Conservation (phyloP, 2,797 vertebrate genomes). For the Parauchenoglanis ngamensis region DNA sequence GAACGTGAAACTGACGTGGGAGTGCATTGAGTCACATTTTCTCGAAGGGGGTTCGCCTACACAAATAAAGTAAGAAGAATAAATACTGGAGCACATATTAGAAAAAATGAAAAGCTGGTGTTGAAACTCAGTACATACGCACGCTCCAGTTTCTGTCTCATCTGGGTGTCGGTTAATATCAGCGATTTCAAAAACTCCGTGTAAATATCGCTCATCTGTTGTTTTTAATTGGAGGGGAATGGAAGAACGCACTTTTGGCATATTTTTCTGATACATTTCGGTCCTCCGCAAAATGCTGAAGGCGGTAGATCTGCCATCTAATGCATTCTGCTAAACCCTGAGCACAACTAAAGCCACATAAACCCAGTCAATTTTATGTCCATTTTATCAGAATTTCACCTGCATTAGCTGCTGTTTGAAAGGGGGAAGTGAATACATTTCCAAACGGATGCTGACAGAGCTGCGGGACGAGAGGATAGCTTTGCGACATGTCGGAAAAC, state of each 20-base stretch:
- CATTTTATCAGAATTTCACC: neutral
- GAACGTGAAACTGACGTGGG: slow-evolving; percentile 28
- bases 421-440: neutral
- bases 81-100: neutral
- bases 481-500: neutral
- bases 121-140: neutral
- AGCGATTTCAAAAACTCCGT: neutral
- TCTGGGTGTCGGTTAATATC: neutral
- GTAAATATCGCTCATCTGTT: neutral
- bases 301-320: no score
- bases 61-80: neutral
- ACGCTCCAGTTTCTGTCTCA: neutral
- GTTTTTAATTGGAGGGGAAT: neutral
- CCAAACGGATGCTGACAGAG: neutral
- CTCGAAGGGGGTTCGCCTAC: slow-evolving; percentile 27
- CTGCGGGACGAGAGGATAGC: neutral
- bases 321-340: neutral
- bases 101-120: neutral
- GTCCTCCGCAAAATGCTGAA: neutral
- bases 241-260: neutral
- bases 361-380: neutral
- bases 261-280: no score
- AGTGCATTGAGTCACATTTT: slow-evolving; percentile 11
- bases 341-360: neutral
- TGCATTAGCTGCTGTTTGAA: neutral